Evolutionary conservation across 1,140 invertebrate genomes (phyloP), one percentile per base, ranked within the genome.

Genomic region (Idris sp.): DNA sequence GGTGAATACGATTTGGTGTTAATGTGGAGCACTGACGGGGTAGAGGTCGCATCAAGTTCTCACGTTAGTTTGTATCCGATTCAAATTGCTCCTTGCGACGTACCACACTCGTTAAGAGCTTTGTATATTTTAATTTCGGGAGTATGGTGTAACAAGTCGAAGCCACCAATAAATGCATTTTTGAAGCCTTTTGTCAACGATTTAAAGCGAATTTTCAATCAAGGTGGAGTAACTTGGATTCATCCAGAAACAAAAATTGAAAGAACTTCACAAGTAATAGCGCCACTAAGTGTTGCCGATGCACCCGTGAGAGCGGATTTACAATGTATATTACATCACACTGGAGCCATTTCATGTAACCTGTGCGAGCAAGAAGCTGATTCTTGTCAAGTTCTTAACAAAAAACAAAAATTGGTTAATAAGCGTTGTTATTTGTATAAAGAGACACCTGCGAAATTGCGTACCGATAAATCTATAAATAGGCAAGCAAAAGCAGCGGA

Each of bases 281-380:
- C n/a, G n/a, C n/a, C n/a, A n/a, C n/a, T n/a, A n/a, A n/a, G n/a
- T n/a, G n/a, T n/a, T n/a, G n/a, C n/a, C n/a, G n/a, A n/a, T n/a
- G n/a, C 78, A 41, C 72, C 78, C 28, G 68, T 74, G 7, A 49
- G 78, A 62, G 76, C 78, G 1, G 31, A 75, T 36, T 43, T 79
- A 38, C 53, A 68, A 54, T 78, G 78, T 59, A 76, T 76, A 25
- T 43, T 48, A 6, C 58, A 74, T 41, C 72, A 71, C 13, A 74
- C 48, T 31, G 76, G 76, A 1, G 16, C 22, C 18, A 64, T 41
- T 49, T 49, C 58, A 3, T 79, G 78, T 18, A 76, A 79, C 59
- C 40, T 71, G 25, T 79, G 78, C 10, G 48, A 51, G 19, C 31
- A 51, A 38, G 18, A 10, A 6, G 2, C 6, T 10, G 18, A 16